These are phyloP conservation scores for Hypomecis punctinalis DNA, from an alignment of 2,888 invertebrate genomes.

Conservation along the genomic window DNA sequence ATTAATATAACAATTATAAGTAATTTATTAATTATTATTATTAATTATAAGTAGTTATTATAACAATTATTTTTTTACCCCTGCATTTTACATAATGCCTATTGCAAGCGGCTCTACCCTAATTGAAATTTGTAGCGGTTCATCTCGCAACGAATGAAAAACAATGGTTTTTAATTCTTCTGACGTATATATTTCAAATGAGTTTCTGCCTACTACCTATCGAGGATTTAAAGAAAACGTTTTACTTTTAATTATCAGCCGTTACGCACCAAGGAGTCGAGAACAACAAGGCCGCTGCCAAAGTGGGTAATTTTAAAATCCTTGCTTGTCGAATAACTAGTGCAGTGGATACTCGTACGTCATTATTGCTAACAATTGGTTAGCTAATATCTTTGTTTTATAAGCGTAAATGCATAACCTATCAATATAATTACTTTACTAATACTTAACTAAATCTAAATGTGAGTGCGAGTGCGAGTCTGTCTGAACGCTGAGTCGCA, in stretches of 20 bases:
- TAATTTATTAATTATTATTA: too few relatives aligned
- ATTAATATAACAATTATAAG: too few relatives aligned
- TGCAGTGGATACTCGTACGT: slow-evolving; percentile 4
- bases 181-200: background rate
- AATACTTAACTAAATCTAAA: too few relatives aligned
- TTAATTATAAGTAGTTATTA: too few relatives aligned
- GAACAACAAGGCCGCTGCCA: slow-evolving; percentile 30
- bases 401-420: background rate
- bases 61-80: too few relatives aligned
- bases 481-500: too few relatives aligned
- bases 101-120: too few relatives aligned
- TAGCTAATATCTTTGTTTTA: background rate
- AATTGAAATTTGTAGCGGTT: too few relatives aligned
- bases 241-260: slow-evolving; percentile 30
- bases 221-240: slow-evolving; percentile 12
- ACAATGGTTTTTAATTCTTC: background rate
- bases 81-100: too few relatives aligned
- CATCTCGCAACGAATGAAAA: too few relatives aligned
- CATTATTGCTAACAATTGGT: background rate
- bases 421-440: too few relatives aligned
- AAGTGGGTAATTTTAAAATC: slow-evolving; percentile 29
- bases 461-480: too few relatives aligned
- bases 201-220: background rate
- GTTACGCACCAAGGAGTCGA: slow-evolving; percentile 35
- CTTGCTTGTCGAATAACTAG: slow-evolving; percentile 31